Base-by-base conservation (phyloP, 2,888 invertebrate species). In the Drosophila sordidapex region DNA sequence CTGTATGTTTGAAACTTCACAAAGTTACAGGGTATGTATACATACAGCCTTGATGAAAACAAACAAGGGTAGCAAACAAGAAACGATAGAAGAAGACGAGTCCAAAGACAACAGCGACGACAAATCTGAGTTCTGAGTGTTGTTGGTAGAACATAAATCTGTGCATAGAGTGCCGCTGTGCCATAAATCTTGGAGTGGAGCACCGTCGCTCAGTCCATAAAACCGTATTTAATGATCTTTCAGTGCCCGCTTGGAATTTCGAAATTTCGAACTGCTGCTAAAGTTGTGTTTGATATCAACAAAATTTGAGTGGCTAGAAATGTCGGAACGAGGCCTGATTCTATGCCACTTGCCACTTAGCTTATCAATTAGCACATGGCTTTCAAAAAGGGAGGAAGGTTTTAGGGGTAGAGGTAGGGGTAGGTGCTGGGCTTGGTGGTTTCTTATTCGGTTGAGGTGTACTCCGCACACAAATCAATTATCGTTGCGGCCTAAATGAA, bases 311-410 rank as follows among this genome's bases (percentile, higher is more conserved):
- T 49, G 25, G 48, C 36, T 18, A 29, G 31, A 53, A 59, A 64
- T 69, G 36, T 35, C 49, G 62, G 48, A 43, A 46, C 48, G 18
- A 51, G 40, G 54, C 69, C 54, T 70, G 59, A 60, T 74, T 87
- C 85, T 70, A 82, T 82, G 76, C 76, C 90, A 89, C 89, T 85
- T 89, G 89, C 80, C 85, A 88, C 86, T 90, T 90, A 79, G 89
- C 84, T 89, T 90, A 87, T 87, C 86, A 89, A 81, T 88, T 86
- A 90, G 82, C 74, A 63, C 57, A 70, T 61, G 13, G 64, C 61
- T 61, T 36, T 54, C 10, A 40, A 18, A 33, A 4, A 38, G 27
- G 15, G 33, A n/a, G 33, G n/a, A 11, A 6, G 35, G n/a, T 15
- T 36, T n/a, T 18, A 27, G 11, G 18, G 18, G 21, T 11, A 27